A percentile compares a stretch with the other conserved stretches of the same genome.
phyloP scores from a whole-genome alignment of 2,113 vertebrate genomes.

The Megalops atlanticus region DNA sequence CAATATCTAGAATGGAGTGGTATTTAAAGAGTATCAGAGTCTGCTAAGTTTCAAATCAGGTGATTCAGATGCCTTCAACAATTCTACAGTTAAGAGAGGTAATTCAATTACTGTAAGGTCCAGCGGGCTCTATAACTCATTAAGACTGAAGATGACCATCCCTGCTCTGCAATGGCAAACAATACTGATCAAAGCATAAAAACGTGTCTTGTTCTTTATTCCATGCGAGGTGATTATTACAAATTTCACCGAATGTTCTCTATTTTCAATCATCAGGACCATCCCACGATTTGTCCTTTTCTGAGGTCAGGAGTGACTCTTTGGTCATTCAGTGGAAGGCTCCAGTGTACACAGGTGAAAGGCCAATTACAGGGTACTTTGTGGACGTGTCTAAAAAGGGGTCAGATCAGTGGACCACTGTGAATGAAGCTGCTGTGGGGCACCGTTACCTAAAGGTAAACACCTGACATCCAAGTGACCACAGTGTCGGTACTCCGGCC shows the following conservation, averaged over 20 bases:
- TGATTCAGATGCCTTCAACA: too few species aligned
- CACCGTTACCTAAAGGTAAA: conserved; percentile 84
- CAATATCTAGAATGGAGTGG: too few species aligned
- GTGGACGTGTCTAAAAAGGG: conserved; percentile 87
- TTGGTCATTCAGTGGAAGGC: conserved; percentile 90
- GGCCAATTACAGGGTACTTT: conserved; percentile 82
- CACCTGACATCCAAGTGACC: background rate
- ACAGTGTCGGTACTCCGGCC: too few species aligned
- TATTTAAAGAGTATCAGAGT: too few species aligned
- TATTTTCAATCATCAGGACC: conserved; percentile 73
- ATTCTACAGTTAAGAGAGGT: too few species aligned
- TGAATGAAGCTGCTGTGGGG: conserved; percentile 70
- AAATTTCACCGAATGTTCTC: background rate
- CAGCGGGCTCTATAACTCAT: background rate
- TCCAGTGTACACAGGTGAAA: conserved; percentile 80
- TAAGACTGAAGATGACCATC: too few species aligned
- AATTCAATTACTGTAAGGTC: too few species aligned
- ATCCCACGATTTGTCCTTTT: conserved; percentile 84
- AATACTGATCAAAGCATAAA: background rate
- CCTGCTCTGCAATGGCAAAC: background rate
- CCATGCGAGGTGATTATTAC: background rate
- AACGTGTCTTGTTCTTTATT: background rate
- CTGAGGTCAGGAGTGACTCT: conserved; percentile 85
- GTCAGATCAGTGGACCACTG: conserved; percentile 74
- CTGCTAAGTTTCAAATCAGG: too few species aligned